Base-by-base conservation (phyloP, 2,888 invertebrate genomes). In the Orthosia gracilis region DNA sequence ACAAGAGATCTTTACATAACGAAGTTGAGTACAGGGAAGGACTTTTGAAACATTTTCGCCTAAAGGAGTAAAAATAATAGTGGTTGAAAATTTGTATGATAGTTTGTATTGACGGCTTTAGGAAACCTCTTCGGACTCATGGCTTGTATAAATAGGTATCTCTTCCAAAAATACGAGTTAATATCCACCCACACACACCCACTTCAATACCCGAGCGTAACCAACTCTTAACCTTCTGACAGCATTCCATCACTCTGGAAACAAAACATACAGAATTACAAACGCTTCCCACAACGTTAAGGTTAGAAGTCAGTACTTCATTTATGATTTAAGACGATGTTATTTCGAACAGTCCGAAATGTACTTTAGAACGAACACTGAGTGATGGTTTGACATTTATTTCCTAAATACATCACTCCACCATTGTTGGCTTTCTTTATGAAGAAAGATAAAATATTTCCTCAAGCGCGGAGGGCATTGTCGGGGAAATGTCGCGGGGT, bases 391-490 rank as follows among this genome's bases (percentile, higher is more conserved):
- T 94, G 95, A 95, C 95, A 94, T 95, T 95, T 95, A 94, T 95
- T 95, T 94, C 91, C 91, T 93, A 94, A 94, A 95, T 93, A 94
- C 94, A 94, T 95, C 94, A 93, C 91, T 92, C 91, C 82, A 85
- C 92, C 91, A 94, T 94, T 94, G 95, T 94, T 92, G 92, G 91
- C 92, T 92, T 91, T 93, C 93, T 95, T 94, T 95, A 94, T 95
- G 94, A 95, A 94, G 94, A 93, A 95, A 94, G 94, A 95, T 95
- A 94, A 95, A 95, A 96, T 95, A 95, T 95, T 95, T 95, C 92
- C 94, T 92, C 88, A 89, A 93, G 89, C 93, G 89, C 89, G 91
- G 90, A 91, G 87, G 92, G 91, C 87, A 92, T 95, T 95, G 94
- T 93, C 83, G 90, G 91, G 90, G 85, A 93, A 94, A 94, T 93